Evolutionary conservation across 2,888 invertebrate genomes (phyloP).

Genomic region (Drosophila infuscata): DNA sequence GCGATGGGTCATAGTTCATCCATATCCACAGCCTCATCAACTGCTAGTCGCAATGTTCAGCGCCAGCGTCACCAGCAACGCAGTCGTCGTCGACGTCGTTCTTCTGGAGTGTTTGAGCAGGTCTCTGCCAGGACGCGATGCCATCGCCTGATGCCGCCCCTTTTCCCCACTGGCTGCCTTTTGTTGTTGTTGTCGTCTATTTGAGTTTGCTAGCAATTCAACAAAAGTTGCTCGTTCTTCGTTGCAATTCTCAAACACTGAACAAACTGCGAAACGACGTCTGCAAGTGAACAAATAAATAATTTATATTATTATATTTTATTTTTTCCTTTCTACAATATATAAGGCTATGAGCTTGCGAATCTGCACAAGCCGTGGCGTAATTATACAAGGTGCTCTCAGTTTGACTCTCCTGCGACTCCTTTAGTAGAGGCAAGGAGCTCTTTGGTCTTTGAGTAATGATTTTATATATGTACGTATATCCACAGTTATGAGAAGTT

Average conservation of each 20-base stretch:
- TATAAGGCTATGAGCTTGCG: background rate
- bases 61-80: conserved; percentile 31
- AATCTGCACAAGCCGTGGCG: background rate
- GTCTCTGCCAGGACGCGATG: conserved; percentile 22
- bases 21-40: conserved; percentile 36
- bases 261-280: conserved; percentile 33
- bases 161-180: background rate
- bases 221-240: conserved; percentile 34
- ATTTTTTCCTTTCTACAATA: background rate
- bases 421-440: background rate
- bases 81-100: conserved; percentile 29
- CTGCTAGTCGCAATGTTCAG: conserved; percentile 35
- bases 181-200: conserved; percentile 16
- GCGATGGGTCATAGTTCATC: conserved; percentile 43
- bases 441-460: background rate
- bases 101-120: conserved; percentile 49
- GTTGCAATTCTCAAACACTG: conserved; percentile 34
- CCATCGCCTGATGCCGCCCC: conserved; percentile 35
- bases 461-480: background rate
- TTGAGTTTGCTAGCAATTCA: conserved; percentile 45
- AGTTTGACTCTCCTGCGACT: background rate
- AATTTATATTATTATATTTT: conserved; percentile 40
- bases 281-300: conserved; percentile 72
- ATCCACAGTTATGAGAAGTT: background rate
- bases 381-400: background rate